A percentile compares a stretch with the other conserved stretches of the same genome.
Conservation (phyloP, 1,140 invertebrate species). For the Drosophila pseudoobscura region DNA sequence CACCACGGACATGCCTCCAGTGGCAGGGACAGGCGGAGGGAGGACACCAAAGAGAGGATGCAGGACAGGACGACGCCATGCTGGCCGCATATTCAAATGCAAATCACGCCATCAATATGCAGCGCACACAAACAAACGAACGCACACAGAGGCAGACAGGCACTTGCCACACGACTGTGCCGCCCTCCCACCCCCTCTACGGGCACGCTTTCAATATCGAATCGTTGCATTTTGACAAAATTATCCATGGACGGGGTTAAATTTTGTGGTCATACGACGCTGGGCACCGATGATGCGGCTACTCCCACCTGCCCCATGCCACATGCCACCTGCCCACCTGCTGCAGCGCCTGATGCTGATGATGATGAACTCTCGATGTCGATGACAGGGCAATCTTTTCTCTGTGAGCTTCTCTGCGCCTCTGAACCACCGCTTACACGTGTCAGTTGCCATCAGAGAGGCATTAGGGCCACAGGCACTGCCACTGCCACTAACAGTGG, state of each 20-base stretch:
- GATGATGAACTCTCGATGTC: slow-evolving; percentile 36
- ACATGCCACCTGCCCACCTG: too few species aligned
- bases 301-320: too few species aligned
- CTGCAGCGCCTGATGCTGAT: slow-evolving; percentile 5
- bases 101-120: slow-evolving; percentile 82
- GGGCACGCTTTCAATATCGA: slow-evolving; percentile 40
- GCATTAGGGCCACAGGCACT: slow-evolving; percentile 17
- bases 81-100: slow-evolving; percentile 75
- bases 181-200: not conserved
- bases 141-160: not conserved
- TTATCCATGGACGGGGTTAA: slow-evolving; percentile 66
- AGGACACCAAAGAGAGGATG: not conserved
- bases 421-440: slow-evolving; percentile 52
- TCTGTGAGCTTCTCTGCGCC: not conserved
- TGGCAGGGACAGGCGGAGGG: too few species aligned
- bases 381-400: slow-evolving; percentile 41
- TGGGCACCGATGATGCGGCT: slow-evolving; percentile 5
- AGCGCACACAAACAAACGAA: slow-evolving; percentile 34
- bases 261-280: slow-evolving; percentile 59
- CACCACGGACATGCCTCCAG: too few species aligned
- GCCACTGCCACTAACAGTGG: not conserved
- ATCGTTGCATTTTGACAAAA: slow-evolving; percentile 75
- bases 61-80: slow-evolving; percentile 36
- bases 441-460: slow-evolving; percentile 51
- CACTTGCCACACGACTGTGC: not conserved